phyloP scores from a whole-genome alignment of 2,888 invertebrate species.

The Argyresthia goedartella region DNA sequence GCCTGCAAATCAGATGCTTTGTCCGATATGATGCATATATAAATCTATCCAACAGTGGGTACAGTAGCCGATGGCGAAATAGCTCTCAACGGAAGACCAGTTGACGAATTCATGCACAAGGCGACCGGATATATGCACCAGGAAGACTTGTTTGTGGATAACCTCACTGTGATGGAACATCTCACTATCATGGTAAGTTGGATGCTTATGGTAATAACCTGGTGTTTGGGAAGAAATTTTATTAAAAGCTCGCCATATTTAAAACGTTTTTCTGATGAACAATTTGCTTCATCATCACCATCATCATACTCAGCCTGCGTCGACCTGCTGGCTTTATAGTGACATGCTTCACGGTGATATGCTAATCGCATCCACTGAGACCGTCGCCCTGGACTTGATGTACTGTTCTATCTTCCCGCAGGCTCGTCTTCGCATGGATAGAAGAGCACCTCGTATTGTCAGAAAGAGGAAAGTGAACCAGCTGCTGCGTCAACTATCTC shows the following conservation, averaged over 20 bases:
- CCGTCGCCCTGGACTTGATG: no score
- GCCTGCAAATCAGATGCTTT: no score
- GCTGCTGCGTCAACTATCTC: conserved; percentile 78
- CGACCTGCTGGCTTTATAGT: no score
- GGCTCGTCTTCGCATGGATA: conserved; percentile 86
- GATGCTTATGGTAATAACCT: neutral
- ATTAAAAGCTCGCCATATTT: no score
- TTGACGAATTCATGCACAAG: conserved; percentile 82
- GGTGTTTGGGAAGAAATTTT: no score
- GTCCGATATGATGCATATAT: no score
- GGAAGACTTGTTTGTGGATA: conserved; percentile 89
- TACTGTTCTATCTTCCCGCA: conserved; percentile 24
- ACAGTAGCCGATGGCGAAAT: conserved; percentile 84
- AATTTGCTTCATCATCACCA: no score
- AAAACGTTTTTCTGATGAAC: no score
- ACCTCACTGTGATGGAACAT: conserved; percentile 89
- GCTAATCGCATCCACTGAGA: no score
- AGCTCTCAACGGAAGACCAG: conserved; percentile 79
- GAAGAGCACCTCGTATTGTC: conserved; percentile 71
- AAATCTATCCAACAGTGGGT: conserved; percentile 64
- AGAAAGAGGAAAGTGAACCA: conserved; percentile 77
- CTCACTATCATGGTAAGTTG: conserved; percentile 85
- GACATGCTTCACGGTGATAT: no score
- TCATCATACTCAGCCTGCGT: no score
- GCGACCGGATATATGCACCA: conserved; percentile 93